Percentiles rank a stretch among this genome's conserved stretches.
Evolutionary conservation across 2,888 invertebrate species (phyloP).

Genomic region (Mythimna impura): DNA sequence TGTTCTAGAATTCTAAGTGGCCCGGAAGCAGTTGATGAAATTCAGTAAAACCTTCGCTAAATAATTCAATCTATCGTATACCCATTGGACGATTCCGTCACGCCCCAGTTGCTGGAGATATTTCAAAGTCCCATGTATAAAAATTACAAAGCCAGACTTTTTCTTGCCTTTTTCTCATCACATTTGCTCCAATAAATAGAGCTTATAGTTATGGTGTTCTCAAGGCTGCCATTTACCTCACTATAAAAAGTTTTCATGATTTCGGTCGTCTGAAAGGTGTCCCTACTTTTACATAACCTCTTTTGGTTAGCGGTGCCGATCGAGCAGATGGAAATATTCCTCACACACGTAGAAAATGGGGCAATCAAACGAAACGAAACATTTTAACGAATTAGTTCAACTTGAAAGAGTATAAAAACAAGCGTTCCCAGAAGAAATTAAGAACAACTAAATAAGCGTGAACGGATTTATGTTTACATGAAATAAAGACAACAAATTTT

Average conservation of each 20-base stretch:
- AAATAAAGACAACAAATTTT: constrained; percentile 24
- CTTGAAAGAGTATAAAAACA: constrained; percentile 38
- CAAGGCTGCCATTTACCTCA: constrained; percentile 26
- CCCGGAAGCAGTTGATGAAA: constrained; percentile 7
- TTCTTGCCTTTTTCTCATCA: constrained; percentile 16
- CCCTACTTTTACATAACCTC: constrained; percentile 27
- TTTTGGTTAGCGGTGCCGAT: constrained; percentile 8
- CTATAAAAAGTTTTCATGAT: constrained; percentile 39
- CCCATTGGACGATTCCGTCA: constrained; percentile 26
- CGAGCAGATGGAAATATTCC: constrained; percentile 15
- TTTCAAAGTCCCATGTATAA: constrained; percentile 13
- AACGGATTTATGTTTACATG: constrained; percentile 48
- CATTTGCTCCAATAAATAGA: constrained; percentile 30
- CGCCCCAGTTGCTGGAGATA: constrained; percentile 20
- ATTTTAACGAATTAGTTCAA: constrained; percentile 41
- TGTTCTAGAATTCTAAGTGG: constrained; percentile 6
- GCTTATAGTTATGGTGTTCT: constrained; percentile 15
- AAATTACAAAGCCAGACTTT: constrained; percentile 12
- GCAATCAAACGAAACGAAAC: constrained; percentile 27
- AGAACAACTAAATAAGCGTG: constrained; percentile 37
- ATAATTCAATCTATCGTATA: constrained; percentile 34
- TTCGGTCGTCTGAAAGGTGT: constrained; percentile 26
- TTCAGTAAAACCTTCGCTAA: constrained; percentile 17
- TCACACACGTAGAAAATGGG: constrained; percentile 7
- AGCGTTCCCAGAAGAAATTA: constrained; percentile 42